A percentile compares a stretch with the other conserved stretches of the same genome.
Evolutionary conservation across 53 echinoderm and acorn worm species (phyloP).

Genomic region (Patiria pectinifera): DNA sequence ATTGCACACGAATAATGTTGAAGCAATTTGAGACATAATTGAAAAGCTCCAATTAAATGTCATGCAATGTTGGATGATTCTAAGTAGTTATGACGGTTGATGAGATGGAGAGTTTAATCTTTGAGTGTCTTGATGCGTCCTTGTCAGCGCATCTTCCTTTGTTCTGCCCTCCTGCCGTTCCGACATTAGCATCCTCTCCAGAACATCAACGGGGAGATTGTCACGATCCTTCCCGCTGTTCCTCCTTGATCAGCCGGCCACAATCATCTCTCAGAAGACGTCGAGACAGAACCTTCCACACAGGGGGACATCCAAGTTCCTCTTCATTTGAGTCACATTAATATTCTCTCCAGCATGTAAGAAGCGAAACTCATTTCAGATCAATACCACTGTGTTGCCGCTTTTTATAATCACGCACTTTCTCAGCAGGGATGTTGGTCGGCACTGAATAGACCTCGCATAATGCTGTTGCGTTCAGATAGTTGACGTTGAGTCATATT

Average conservation of each 20-base stretch:
- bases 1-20: neutral
- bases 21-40: neutral
- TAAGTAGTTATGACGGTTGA: neutral
- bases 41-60: constrained; percentile 12
- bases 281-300: neutral
- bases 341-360: neutral
- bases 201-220: constrained; percentile 23
- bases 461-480: neutral
- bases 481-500: neutral
- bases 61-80: neutral
- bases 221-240: constrained; percentile 10
- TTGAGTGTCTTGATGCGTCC: neutral
- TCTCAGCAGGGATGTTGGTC: neutral
- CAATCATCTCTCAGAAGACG: neutral
- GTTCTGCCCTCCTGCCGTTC: neutral
- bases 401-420: neutral
- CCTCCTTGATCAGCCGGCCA: neutral
- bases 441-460: neutral
- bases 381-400: neutral
- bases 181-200: neutral
- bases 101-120: neutral
- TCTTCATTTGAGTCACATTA: constrained; percentile 3
- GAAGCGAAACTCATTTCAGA: neutral
- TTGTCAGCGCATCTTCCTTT: neutral
- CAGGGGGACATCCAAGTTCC: neutral